Percentiles rank a stretch among this genome's conserved stretches.
Conservation (phyloP, 2,797 vertebrate species). For the Etheostoma nigrum region DNA sequence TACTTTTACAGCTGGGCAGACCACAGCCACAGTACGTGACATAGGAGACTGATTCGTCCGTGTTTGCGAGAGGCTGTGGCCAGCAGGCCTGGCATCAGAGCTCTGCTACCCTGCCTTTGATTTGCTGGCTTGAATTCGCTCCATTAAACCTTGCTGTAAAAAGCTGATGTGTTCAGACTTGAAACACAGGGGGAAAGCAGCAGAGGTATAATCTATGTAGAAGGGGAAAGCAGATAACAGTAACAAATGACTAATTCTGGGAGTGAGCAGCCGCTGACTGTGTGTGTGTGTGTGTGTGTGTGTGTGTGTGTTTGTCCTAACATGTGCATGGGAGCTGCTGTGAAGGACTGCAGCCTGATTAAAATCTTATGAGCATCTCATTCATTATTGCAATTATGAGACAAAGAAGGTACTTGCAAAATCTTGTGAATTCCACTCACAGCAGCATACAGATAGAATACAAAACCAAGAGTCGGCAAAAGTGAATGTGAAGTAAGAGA, state of each 20-base stretch:
- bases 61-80: slow-evolving; percentile 54
- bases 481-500: slow-evolving; percentile 25
- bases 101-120: slow-evolving; percentile 54
- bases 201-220: slow-evolving; percentile 52
- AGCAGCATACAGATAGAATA: slow-evolving; percentile 54
- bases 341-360: slow-evolving; percentile 75
- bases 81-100: slow-evolving; percentile 46
- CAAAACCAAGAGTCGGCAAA: slow-evolving; percentile 47
- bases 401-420: slow-evolving; percentile 70
- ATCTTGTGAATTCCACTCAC: slow-evolving; percentile 63
- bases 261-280: slow-evolving; percentile 27
- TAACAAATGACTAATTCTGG: slow-evolving; percentile 66
- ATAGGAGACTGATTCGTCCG: slow-evolving; percentile 62
- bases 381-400: slow-evolving; percentile 82
- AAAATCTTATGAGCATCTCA: slow-evolving; percentile 81
- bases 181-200: slow-evolving; percentile 46
- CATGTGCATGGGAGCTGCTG: slow-evolving; percentile 43
- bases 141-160: slow-evolving; percentile 67
- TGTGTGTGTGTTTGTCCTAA: slow-evolving; percentile 8
- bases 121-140: slow-evolving; percentile 62
- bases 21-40: slow-evolving; percentile 70
- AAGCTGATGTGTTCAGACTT: slow-evolving; percentile 68
- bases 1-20: slow-evolving; percentile 80
- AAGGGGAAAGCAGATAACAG: slow-evolving; percentile 49
- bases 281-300: neutral